Conservation (phyloP, 2,113 vertebrate species). For the Rattus rattus region DNA sequence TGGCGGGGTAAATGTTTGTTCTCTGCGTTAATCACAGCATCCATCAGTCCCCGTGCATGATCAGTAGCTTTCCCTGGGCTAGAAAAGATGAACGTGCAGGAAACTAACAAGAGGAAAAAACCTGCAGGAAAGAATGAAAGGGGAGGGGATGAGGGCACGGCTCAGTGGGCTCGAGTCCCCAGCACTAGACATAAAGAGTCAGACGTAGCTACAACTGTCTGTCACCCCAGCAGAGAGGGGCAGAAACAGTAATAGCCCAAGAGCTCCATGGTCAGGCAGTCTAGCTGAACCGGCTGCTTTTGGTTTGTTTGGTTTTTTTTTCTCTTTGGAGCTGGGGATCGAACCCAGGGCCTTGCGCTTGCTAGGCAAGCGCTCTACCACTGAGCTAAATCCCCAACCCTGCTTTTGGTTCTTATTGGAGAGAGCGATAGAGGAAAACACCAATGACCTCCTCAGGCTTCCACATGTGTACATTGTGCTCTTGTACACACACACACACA, state of each 20-base stretch:
- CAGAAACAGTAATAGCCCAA: neutral
- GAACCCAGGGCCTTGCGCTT: too few relatives aligned
- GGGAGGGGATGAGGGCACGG: neutral
- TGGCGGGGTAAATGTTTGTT: neutral
- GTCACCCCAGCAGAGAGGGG: neutral
- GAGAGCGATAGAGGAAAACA: neutral
- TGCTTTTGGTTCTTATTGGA: neutral
- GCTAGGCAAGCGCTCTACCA: too few relatives aligned
- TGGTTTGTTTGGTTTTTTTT: neutral
- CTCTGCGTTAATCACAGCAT: neutral
- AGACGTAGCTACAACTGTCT: neutral
- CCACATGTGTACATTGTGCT: neutral
- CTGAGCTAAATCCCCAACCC: neutral
- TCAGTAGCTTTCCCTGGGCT: neutral
- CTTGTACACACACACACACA: neutral
- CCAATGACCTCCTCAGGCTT: neutral
- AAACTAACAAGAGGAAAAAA: slow-evolving; percentile 29
- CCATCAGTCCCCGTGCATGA: neutral
- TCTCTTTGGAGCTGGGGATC: too few relatives aligned
- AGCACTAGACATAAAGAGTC: neutral
- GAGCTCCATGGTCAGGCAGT: neutral
- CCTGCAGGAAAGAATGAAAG: neutral
- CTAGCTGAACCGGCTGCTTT: neutral
- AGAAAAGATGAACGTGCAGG: neutral
- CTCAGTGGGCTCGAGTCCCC: neutral